phyloP scores from a whole-genome alignment of 2,113 vertebrate genomes.

The Cairina moschata region DNA sequence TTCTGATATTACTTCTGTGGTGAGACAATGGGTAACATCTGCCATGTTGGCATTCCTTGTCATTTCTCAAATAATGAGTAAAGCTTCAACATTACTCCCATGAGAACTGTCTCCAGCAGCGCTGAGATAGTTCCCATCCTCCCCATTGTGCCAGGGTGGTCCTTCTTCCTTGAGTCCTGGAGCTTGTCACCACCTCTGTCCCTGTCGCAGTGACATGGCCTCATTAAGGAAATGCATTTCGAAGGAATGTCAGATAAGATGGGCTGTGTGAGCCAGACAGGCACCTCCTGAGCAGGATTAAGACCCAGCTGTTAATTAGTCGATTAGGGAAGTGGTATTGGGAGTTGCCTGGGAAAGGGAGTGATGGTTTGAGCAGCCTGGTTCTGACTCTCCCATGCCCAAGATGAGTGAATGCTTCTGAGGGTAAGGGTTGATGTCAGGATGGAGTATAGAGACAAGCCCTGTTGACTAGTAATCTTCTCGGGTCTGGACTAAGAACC shows the following conservation, averaged over 20 bases:
- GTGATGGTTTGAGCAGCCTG: neutral
- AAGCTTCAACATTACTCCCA: neutral
- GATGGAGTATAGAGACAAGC: neutral
- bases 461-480: neutral
- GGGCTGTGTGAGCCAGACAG: neutral
- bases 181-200: neutral
- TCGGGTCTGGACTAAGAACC: neutral
- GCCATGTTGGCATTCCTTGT: neutral
- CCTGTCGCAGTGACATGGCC: neutral
- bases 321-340: neutral
- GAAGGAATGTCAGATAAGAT: conserved; percentile 37
- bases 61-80: conserved; percentile 41
- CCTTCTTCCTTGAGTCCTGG: neutral
- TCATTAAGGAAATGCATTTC: neutral
- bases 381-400: neutral
- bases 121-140: neutral
- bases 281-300: neutral
- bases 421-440: neutral
- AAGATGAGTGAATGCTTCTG: neutral
- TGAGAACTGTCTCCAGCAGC: neutral
- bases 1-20: conserved; percentile 12
- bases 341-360: neutral
- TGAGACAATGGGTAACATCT: conserved; percentile 49
- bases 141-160: conserved; percentile 31
- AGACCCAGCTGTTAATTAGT: neutral